A percentile compares a stretch with the other conserved stretches of the same genome.
phyloP scores from a whole-genome alignment of 1,140 invertebrate genomes.

The Charaxes varanes region DNA sequence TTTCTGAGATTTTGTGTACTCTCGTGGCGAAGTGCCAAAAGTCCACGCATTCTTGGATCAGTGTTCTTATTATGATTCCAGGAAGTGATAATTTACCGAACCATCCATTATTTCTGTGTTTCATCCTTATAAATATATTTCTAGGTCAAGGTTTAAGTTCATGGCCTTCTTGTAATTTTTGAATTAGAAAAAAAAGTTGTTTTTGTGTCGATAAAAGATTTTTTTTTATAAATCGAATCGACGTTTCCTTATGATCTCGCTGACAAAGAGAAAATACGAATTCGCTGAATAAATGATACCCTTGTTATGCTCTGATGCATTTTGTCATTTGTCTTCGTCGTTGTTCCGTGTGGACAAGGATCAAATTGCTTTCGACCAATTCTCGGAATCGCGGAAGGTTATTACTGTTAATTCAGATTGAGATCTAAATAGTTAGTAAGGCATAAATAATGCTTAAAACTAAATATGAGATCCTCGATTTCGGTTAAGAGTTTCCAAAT shows the following conservation, averaged over 20 bases:
- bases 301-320: conserved; percentile 17
- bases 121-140: conserved; percentile 10
- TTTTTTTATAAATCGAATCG: conserved; percentile 1
- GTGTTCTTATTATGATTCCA: conserved; percentile 30
- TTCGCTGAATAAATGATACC: conserved; percentile 26
- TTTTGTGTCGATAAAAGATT: conserved; percentile 7
- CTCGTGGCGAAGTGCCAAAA: conserved; percentile 43
- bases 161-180: conserved; percentile 3
- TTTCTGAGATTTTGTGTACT: conserved; percentile 26
- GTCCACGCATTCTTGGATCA: conserved; percentile 33
- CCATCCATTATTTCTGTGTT: conserved; percentile 7
- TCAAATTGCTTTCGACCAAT: conserved; percentile 16
- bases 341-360: conserved; percentile 16
- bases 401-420: no score
- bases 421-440: no score
- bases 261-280: conserved; percentile 23
- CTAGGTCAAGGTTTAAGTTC: conserved; percentile 19
- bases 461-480: no score
- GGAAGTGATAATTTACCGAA: conserved; percentile 23
- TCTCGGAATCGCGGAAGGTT: no score
- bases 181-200: background rate
- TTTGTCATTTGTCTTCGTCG: conserved; percentile 27
- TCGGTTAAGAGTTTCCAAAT: no score
- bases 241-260: conserved; percentile 20
- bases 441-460: no score